Base-by-base conservation (phyloP, 2,888 invertebrate species). In the Oasisia sp. region DNA sequence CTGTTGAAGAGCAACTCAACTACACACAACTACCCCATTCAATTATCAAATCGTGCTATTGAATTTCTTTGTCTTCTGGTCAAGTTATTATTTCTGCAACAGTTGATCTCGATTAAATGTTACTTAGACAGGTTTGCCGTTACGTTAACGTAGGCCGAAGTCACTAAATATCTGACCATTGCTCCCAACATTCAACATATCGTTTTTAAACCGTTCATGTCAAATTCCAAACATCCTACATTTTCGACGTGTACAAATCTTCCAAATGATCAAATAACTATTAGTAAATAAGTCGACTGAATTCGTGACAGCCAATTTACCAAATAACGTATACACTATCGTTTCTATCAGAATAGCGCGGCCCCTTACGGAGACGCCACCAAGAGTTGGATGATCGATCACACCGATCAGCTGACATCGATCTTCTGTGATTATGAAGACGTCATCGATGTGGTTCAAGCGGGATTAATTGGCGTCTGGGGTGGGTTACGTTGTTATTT, bases 391-490 rank as follows among this genome's bases (percentile, higher is more conserved):
- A 92, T 93, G 58, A 32, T 93, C 5, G 89, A 27, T 27, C 93
- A 93, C 89, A 93, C 92, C n/a, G 32, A 27, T 32, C 93, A 93
- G 89, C n/a, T 93, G n/a, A 92, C 74, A 38, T 50, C 91, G 32
- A 19, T 93, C 50, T 91, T 93, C 19, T 19, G 8, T n/a, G 38
- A 91, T 11, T 92, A 92, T 44, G 74, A 27, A n/a, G 93, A 93
- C 89, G 91, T 93, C 58, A 93, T 93, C 32, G 56, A 56, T 19
- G 90, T 91, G n/a, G 45, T 93, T 2, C 93, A 93, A 44, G 89
- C 89, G 7, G 93, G 93, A 27, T 93, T 93, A 58, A 93, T 93
- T 89, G 93, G 93, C 89, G 91, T 91, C 12, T 92, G 92, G 92
- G 93, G 93, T 92, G 45, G 56, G 89, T 74, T 7, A 74, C 74